Evolutionary conservation across 2,113 vertebrate genomes (phyloP).

Genomic region (Callospermophilus lateralis): DNA sequence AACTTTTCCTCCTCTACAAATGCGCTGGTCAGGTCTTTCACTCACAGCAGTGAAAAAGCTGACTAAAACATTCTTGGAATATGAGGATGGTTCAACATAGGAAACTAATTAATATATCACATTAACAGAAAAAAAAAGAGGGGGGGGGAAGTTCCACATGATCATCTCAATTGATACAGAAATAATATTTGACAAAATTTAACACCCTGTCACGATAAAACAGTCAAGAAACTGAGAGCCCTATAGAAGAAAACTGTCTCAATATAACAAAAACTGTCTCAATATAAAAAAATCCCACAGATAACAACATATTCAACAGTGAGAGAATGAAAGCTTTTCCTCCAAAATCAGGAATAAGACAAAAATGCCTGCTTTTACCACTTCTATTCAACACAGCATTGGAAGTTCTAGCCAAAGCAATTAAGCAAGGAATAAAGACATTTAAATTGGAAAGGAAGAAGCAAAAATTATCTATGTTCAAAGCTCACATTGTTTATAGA

Average conservation of each 20-base stretch:
- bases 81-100: not conserved
- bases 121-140: not conserved
- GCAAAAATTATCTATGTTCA: not conserved
- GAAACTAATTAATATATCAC: not conserved
- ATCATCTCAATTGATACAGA: not conserved
- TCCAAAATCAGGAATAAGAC: not conserved
- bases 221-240: not conserved
- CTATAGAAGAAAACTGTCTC: not conserved
- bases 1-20: too few species aligned
- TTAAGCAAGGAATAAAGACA: not conserved
- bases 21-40: too few species aligned
- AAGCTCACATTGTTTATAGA: not conserved
- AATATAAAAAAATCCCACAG: not conserved
- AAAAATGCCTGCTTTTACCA: not conserved
- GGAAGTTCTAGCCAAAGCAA: not conserved
- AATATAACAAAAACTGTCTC: not conserved
- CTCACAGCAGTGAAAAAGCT: too few species aligned
- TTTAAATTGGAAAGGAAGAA: not conserved
- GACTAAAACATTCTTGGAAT: not conserved
- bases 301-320: not conserved
- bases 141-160: not conserved
- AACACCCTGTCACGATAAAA: not conserved
- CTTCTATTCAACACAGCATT: not conserved
- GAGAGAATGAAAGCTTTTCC: not conserved
- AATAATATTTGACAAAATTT: not conserved